Conservation (phyloP, 2,797 vertebrate genomes). For the Myripristis murdjan region DNA sequence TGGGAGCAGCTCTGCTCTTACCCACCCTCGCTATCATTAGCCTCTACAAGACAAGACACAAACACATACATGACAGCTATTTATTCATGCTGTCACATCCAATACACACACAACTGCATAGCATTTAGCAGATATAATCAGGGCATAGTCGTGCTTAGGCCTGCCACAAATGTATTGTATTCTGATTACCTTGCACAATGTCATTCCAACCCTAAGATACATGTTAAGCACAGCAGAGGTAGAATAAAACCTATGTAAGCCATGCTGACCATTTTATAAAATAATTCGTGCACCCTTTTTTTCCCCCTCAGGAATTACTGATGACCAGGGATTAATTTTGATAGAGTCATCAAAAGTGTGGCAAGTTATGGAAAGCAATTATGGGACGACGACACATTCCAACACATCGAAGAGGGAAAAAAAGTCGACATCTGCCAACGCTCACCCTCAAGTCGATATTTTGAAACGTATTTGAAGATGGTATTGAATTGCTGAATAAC, state of each 20-base stretch:
- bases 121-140: conserved; percentile 48
- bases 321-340: too few relatives aligned
- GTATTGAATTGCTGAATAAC: background rate
- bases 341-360: too few relatives aligned
- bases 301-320: conserved; percentile 1
- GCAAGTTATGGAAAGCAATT: conserved; percentile 1
- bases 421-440: background rate
- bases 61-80: conserved; percentile 82
- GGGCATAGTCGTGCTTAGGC: conserved; percentile 21
- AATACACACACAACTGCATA: conserved; percentile 63
- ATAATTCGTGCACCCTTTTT: background rate
- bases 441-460: background rate
- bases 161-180: conserved; percentile 44
- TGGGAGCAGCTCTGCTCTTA: conserved; percentile 69
- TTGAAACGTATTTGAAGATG: background rate
- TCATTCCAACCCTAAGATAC: conserved; percentile 33
- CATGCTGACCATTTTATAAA: background rate
- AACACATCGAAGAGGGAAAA: background rate
- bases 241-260: background rate
- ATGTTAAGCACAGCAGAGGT: background rate
- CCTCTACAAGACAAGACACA: conserved; percentile 77
- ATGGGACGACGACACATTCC: background rate
- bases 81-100: conserved; percentile 80
- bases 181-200: conserved; percentile 38
- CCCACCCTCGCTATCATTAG: conserved; percentile 77